Evolutionary conservation across 2,113 vertebrate species (phyloP).

Genomic region (Carlito syrichta): DNA sequence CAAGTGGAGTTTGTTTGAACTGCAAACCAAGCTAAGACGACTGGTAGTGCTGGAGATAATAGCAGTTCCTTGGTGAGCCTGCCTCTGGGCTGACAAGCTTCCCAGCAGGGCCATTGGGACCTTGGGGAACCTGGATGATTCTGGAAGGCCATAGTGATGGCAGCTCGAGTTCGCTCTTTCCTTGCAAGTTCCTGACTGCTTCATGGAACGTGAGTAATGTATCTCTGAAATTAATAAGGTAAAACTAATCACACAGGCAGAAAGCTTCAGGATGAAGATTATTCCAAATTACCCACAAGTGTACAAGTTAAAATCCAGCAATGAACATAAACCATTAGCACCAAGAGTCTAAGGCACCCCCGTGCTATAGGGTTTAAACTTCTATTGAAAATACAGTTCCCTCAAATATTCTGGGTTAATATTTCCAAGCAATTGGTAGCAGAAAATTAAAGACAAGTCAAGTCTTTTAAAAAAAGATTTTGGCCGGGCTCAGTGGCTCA

Average conservation of each 20-base stretch:
- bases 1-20: rapidly evolving
- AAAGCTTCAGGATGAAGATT: neutral
- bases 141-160: rapidly evolving
- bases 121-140: neutral
- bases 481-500: too few relatives aligned
- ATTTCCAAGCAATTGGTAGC: neutral
- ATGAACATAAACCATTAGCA: rapidly evolving
- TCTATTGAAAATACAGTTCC: neutral
- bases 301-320: neutral
- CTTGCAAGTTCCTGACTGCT: neutral
- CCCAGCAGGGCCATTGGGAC: neutral
- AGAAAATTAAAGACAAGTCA: neutral
- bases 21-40: neutral
- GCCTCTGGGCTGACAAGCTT: neutral
- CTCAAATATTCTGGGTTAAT: neutral
- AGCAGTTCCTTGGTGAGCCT: rapidly evolving
- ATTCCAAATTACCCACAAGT: neutral
- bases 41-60: rapidly evolving
- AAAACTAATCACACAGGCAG: neutral
- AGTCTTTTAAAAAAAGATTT: neutral
- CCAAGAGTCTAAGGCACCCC: rapidly evolving
- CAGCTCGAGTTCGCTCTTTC: neutral
- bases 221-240: neutral
- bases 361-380: neutral
- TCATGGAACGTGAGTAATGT: neutral